Evolutionary conservation across 2,113 vertebrate species (phyloP).

Genomic region (Sphaerodactylus townsendi): DNA sequence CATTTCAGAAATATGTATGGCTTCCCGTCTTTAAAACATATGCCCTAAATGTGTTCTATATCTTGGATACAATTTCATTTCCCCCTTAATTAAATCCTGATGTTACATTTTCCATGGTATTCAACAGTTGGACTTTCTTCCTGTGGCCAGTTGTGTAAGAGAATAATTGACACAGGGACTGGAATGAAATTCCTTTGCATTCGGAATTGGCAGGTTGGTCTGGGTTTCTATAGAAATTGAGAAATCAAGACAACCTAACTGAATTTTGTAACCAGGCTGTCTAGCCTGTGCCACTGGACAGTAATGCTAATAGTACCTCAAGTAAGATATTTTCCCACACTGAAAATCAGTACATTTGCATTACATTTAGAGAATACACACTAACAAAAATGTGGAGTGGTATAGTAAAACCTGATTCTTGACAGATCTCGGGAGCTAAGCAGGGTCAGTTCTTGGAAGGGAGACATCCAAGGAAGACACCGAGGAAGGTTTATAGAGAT

Average conservation of each 20-base stretch:
- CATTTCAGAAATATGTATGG: background rate
- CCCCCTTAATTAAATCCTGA: constrained; percentile 46
- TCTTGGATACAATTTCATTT: constrained; percentile 39
- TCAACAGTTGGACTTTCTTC: constrained; percentile 21
- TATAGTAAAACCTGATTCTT: too few relatives aligned
- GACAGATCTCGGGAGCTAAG: too few relatives aligned
- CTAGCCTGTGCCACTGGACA: constrained; percentile 21
- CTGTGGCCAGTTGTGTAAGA: constrained; percentile 57
- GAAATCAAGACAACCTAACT: constrained; percentile 39
- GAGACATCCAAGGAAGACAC: too few relatives aligned
- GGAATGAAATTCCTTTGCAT: constrained; percentile 56
- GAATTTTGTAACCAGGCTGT: constrained; percentile 30
- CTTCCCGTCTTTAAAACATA: background rate
- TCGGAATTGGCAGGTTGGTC: constrained; percentile 39
- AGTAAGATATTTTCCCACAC: constrained; percentile 22
- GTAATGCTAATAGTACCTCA: background rate
- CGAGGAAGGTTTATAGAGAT: too few relatives aligned
- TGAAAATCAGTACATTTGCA: constrained; percentile 48
- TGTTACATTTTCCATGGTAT: constrained; percentile 44
- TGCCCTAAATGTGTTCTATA: constrained; percentile 28
- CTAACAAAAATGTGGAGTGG: too few relatives aligned
- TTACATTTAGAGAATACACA: too few relatives aligned
- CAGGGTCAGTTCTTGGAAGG: too few relatives aligned
- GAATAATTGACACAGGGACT: constrained; percentile 55
- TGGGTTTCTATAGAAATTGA: constrained; percentile 64